Evolutionary conservation across 2,888 invertebrate species (phyloP).

Genomic region (Aspidapion aeneum): DNA sequence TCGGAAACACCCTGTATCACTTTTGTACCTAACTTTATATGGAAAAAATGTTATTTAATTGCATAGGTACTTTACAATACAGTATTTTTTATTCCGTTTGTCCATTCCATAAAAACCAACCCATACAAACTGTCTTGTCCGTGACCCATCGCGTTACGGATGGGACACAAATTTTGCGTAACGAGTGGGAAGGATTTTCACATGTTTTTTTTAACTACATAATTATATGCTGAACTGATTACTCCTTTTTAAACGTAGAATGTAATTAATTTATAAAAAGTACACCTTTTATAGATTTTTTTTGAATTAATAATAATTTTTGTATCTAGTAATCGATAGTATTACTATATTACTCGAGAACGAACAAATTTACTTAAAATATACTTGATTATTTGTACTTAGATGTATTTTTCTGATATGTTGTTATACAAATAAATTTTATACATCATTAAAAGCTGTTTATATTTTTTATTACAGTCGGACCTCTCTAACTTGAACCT

Average conservation of each 20-base stretch:
- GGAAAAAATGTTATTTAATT: background rate
- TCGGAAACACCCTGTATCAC: too few relatives aligned
- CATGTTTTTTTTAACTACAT: background rate
- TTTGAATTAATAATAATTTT: constrained; percentile 13
- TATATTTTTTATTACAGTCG: too few relatives aligned
- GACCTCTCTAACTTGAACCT: too few relatives aligned
- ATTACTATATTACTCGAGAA: background rate
- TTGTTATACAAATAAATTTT: constrained; percentile 42
- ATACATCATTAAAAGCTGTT: background rate
- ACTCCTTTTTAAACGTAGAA: too few relatives aligned
- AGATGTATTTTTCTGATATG: constrained; percentile 23
- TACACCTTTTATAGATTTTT: background rate
- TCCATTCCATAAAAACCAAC: background rate
- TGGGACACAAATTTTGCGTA: too few relatives aligned
- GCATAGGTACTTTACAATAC: background rate
- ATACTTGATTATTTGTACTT: constrained; percentile 7
- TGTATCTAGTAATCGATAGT: background rate
- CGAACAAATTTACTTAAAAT: background rate
- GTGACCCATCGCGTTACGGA: too few relatives aligned
- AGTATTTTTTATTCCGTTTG: background rate
- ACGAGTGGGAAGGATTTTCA: too few relatives aligned
- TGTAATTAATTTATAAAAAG: background rate
- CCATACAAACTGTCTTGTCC: too few relatives aligned
- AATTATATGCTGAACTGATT: background rate
- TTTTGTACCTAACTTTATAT: background rate